A percentile compares a stretch with the other conserved stretches of the same genome.
These are phyloP conservation scores for Glyphotaelius pellucidus DNA, from an alignment of 2,888 invertebrate species.

Conservation along the genomic window DNA sequence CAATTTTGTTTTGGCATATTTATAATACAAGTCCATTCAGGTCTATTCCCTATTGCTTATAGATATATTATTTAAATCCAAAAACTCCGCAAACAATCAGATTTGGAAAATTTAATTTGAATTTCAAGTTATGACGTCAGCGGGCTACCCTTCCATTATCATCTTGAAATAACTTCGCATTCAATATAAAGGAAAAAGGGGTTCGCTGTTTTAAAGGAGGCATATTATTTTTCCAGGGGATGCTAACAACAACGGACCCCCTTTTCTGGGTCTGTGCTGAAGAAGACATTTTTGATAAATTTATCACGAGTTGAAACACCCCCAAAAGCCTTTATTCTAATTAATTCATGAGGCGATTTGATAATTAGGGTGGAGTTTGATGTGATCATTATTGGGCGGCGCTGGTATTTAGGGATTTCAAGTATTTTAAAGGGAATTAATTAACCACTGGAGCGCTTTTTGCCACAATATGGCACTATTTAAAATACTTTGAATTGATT, in stretches of 20 bases:
- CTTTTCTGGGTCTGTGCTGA: slow-evolving; percentile 28
- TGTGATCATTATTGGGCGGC: background rate
- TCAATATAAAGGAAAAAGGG: slow-evolving; percentile 3
- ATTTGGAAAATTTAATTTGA: background rate
- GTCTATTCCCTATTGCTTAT: background rate
- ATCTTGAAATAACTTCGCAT: slow-evolving; percentile 39
- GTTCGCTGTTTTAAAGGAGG: background rate
- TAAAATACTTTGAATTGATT: no score
- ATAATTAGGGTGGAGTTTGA: background rate
- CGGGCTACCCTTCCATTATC: background rate
- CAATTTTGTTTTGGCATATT: no score
- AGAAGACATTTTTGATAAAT: slow-evolving; percentile 59
- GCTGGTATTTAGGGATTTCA: background rate
- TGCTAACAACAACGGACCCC: slow-evolving; percentile 22
- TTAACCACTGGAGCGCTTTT: no score
- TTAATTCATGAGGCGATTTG: slow-evolving; percentile 16
- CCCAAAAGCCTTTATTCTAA: background rate
- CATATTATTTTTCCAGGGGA: slow-evolving; percentile 14
- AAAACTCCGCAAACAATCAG: background rate
- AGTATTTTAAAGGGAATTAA: background rate
- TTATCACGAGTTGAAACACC: slow-evolving; percentile 60
- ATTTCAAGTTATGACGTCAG: background rate
- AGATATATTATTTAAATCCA: background rate
- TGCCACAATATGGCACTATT: no score
- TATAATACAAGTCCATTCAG: no score